These are phyloP conservation scores for Amphipyra tragopoginis DNA, from an alignment of 2,888 invertebrate species.

Conservation along the genomic window DNA sequence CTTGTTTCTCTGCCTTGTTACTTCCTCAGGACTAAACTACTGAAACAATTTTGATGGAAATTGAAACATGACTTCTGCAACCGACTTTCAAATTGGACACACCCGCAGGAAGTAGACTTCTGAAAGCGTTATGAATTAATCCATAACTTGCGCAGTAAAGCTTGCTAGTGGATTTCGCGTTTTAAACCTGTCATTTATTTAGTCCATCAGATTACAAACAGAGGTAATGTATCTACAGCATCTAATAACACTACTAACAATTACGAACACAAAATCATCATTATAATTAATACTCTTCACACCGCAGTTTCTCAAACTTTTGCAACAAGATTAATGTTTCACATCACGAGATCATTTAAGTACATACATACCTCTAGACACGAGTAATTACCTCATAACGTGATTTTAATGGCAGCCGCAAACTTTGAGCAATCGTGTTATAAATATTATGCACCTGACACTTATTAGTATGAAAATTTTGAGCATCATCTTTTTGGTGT, in stretches of 20 bases:
- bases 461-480: constrained; percentile 30
- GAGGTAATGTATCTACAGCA: too few relatives aligned
- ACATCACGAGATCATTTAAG: constrained; percentile 44
- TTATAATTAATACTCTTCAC: constrained; percentile 24
- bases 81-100: too few relatives aligned
- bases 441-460: constrained; percentile 40
- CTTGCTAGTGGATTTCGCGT: too few relatives aligned
- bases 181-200: too few relatives aligned
- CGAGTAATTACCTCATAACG: constrained; percentile 59
- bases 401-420: constrained; percentile 57
- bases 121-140: too few relatives aligned
- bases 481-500: constrained; percentile 29
- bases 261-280: constrained; percentile 10
- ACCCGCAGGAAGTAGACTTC: too few relatives aligned
- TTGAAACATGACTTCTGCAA: too few relatives aligned
- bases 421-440: constrained; percentile 37
- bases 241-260: not conserved
- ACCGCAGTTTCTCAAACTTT: constrained; percentile 46
- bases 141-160: too few relatives aligned
- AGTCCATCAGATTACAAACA: too few relatives aligned
- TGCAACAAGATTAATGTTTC: constrained; percentile 61
- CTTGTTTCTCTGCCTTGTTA: too few relatives aligned
- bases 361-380: constrained; percentile 31
- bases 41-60: too few relatives aligned
- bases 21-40: too few relatives aligned